Evolutionary conservation across 2,888 invertebrate genomes (phyloP).

Genomic region (Drosophila mulleri): DNA sequence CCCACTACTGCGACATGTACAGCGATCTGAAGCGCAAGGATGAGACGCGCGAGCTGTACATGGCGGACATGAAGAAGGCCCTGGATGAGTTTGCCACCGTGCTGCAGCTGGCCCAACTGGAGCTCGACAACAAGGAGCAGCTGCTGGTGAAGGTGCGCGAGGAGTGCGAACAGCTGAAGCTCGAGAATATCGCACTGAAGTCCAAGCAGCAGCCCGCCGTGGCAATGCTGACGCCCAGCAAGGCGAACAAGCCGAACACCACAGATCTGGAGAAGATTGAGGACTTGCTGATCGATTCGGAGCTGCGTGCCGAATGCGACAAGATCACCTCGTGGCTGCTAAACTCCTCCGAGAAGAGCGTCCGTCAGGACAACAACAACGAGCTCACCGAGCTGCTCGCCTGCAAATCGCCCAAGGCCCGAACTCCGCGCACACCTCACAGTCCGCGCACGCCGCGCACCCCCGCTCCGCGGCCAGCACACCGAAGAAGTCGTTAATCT

Average conservation of each 20-base stretch:
- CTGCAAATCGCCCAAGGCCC: slow-evolving; percentile 66
- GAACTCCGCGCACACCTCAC: slow-evolving; percentile 72
- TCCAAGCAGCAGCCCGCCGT: slow-evolving; percentile 77
- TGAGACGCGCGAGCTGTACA: slow-evolving; percentile 84
- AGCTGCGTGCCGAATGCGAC: slow-evolving; percentile 83
- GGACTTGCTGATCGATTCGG: slow-evolving; percentile 81
- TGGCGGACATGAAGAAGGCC: slow-evolving; percentile 85
- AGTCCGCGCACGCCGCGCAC: slow-evolving; percentile 75
- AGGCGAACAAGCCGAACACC: slow-evolving; percentile 78
- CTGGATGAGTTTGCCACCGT: slow-evolving; percentile 85
- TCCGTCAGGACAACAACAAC: slow-evolving; percentile 75
- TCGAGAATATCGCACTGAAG: slow-evolving; percentile 84
- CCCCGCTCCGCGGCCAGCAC: slow-evolving; percentile 68
- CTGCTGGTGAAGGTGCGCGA: slow-evolving; percentile 80
- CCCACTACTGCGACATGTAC: slow-evolving; percentile 84
- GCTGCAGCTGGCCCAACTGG: slow-evolving; percentile 84
- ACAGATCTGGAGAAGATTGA: slow-evolving; percentile 83
- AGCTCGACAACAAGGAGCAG: slow-evolving; percentile 84
- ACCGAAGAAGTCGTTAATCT: slow-evolving; percentile 84
- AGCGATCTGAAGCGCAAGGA: slow-evolving; percentile 84
- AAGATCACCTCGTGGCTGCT: slow-evolving; percentile 84
- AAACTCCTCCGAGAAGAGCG: slow-evolving; percentile 76
- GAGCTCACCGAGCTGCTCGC: slow-evolving; percentile 79
- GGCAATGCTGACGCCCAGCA: slow-evolving; percentile 64
- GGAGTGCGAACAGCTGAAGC: slow-evolving; percentile 84